phyloP scores from a whole-genome alignment of 2,113 vertebrate genomes.

The Dromaius novaehollandiae region DNA sequence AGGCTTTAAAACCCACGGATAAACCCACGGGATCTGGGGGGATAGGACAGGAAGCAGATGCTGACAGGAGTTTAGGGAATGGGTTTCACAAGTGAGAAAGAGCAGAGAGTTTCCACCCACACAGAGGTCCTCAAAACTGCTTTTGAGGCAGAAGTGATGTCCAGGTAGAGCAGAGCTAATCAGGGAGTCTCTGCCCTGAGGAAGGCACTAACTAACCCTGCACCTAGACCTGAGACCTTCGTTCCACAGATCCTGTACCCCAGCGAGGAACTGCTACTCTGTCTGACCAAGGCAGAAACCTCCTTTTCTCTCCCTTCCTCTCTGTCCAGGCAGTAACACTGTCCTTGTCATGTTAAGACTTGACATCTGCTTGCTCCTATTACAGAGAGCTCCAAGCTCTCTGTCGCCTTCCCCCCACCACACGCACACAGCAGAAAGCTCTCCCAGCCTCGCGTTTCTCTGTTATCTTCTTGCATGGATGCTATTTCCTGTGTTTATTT shows the following conservation, averaged over 20 bases:
- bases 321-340: background rate
- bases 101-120: background rate
- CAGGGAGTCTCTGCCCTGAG: background rate
- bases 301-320: background rate
- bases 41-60: background rate
- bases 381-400: background rate
- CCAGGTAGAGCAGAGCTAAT: background rate
- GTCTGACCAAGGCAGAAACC: background rate
- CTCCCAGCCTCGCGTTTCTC: background rate
- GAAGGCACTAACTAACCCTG: background rate
- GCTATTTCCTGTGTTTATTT: slow-evolving; percentile 58
- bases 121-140: background rate
- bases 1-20: background rate
- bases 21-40: background rate
- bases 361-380: background rate
- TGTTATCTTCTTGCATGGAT: background rate
- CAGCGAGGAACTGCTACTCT: background rate
- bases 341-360: background rate
- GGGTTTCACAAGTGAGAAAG: background rate
- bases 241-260: background rate
- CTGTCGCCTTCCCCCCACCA: background rate
- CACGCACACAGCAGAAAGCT: background rate
- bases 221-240: background rate
- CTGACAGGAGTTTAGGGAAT: background rate
- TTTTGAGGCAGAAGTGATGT: background rate